Conservation (phyloP, 2,888 invertebrate species). For the Pammene fasciana region DNA sequence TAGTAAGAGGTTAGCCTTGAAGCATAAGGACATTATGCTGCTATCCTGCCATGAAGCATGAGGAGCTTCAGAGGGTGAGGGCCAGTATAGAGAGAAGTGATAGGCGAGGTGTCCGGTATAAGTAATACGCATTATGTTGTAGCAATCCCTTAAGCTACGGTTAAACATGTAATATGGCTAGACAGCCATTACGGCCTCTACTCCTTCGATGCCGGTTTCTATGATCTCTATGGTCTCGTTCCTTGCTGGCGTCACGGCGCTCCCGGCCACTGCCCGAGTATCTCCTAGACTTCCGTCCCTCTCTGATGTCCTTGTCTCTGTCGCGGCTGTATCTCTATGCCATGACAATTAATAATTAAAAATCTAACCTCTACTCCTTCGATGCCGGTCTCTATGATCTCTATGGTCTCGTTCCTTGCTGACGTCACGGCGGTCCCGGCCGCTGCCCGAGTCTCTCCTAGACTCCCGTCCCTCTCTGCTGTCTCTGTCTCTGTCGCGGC, state of each 20-base stretch:
- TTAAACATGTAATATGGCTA: too few species aligned
- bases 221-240: slow-evolving; percentile 59
- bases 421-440: slow-evolving; percentile 71
- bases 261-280: slow-evolving; percentile 77
- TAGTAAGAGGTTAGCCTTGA: too few species aligned
- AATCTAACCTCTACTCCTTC: slow-evolving; percentile 57
- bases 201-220: slow-evolving; percentile 65
- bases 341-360: too few species aligned
- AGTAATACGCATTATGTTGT: too few species aligned
- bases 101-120: too few species aligned
- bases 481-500: slow-evolving; percentile 69
- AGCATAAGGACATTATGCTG: too few species aligned
- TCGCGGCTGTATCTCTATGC: slow-evolving; percentile 70
- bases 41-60: too few species aligned
- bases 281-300: slow-evolving; percentile 64
- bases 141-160: too few species aligned
- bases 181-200: too few species aligned
- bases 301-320: slow-evolving; percentile 71
- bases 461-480: slow-evolving; percentile 72
- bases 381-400: slow-evolving; percentile 63
- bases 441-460: slow-evolving; percentile 70
- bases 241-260: slow-evolving; percentile 70
- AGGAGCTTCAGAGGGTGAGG: too few species aligned
- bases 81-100: too few species aligned
- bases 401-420: slow-evolving; percentile 62